phyloP scores from a whole-genome alignment of 1,140 invertebrate species.

The Habropoda laboriosa region DNA sequence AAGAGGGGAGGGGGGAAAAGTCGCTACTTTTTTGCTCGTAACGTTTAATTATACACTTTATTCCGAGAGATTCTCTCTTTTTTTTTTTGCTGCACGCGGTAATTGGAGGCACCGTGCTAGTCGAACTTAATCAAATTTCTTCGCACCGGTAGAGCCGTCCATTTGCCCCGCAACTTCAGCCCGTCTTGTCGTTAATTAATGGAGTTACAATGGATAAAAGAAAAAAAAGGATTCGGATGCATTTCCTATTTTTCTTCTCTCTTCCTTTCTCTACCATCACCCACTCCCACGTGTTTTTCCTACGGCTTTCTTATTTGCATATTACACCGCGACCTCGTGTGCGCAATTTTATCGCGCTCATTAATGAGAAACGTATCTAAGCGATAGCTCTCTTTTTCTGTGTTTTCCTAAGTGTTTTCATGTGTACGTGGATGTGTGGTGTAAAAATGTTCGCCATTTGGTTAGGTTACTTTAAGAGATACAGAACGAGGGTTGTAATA shows the following conservation, averaged over 20 bases:
- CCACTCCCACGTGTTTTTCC: no score
- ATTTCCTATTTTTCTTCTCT: not conserved
- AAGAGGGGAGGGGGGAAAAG: not conserved
- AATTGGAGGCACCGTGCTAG: not conserved
- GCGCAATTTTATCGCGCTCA: slow-evolving; percentile 24
- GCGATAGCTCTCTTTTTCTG: not conserved
- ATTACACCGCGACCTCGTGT: slow-evolving; percentile 1
- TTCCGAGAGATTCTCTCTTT: not conserved
- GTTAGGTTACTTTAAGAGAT: no score
- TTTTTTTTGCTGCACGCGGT: not conserved
- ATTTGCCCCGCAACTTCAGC: not conserved
- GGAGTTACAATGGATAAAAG: not conserved
- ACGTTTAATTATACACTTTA: slow-evolving; percentile 1
- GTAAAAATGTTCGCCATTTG: no score
- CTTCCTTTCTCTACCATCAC: not conserved
- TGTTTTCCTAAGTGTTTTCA: no score
- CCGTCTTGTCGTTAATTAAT: slow-evolving; percentile 24
- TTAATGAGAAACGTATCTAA: slow-evolving; percentile 3
- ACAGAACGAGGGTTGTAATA: no score
- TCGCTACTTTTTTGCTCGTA: not conserved
- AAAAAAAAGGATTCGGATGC: not conserved
- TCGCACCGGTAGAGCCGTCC: not conserved
- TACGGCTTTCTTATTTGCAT: slow-evolving; percentile 2
- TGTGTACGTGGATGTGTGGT: no score
- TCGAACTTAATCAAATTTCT: slow-evolving; percentile 36